Evolutionary conservation across 2,113 vertebrate genomes (phyloP), one percentile per base, ranked within the genome.

Genomic region (Leptobrachium ailaonicum): DNA sequence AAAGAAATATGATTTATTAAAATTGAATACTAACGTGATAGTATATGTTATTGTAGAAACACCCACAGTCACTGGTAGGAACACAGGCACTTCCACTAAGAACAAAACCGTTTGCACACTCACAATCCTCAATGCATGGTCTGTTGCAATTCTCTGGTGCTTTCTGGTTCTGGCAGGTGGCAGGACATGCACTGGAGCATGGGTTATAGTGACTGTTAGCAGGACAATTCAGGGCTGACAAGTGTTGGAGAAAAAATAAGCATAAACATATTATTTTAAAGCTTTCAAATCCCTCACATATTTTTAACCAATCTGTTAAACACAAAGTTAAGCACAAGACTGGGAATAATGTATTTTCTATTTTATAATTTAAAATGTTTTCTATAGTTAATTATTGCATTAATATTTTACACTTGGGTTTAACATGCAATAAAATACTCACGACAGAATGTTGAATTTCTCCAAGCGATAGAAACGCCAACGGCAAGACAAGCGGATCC

Each of bases 391-490:
- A n/a, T 32, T 41, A 56, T 11, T 12, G 20, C 13, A 6, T 20
- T 20, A 2, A 8, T 4, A 32, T 32, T 32, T 32, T 32, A 32
- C 1, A 32, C 20, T 50, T 4, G 14, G 13, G 20, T 20, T 9
- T n/a, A 71, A 53, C 62, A 85, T 76, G 12, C 76, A 62, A 13
- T 45, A 66, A 12, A 73, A 74, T 54, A 93, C 95, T 20, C 92
- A 96, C 94, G 64, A 79, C 95, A 96, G 83, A 90, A 86, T 12
- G 92, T 88, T 44, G 88, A 82, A 71, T 94, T 95, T 82, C 92
- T 91, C 95, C 93, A 95, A 45, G 45, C 41, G 12, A 94, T 3
- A 2, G 42, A 20, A 74, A 92, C 84, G 6, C 93, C 95, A 20
- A 85, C 92, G 10, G 88, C 83, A 42, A 86, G 84, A 83, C 95